Evolutionary conservation across 2,113 vertebrate species (phyloP), one percentile per base, ranked within the genome.

Genomic region (Gopherus flavomarginatus): DNA sequence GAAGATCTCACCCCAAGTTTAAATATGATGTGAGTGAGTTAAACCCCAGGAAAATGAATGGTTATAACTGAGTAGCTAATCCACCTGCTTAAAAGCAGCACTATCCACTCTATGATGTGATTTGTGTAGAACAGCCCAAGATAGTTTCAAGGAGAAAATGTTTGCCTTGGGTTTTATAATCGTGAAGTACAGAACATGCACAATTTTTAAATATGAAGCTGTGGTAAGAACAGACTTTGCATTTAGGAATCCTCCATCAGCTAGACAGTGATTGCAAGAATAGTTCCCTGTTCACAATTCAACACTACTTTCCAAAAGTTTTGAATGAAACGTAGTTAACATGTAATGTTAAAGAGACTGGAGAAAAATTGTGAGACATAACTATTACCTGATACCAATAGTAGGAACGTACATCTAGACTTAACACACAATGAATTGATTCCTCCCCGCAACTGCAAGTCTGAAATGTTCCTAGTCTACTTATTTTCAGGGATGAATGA

Each of bases 201-300:
- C 81, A 57, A 88, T 93, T 95, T 89, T 94, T 97, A 96, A 92
- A 96, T 93, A 94, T 77, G 57, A 83, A 89, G 91, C 82, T 83
- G 54, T 81, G 85, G 54, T 31, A 62, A 84, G 81, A 86, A 89
- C 56, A 95, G 83, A 62, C 44, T 89, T n/a, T 72, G 57, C 92
- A 81, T 57, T 83, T 85, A 90, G 93, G 93, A 95, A 92, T 95
- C 92, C 93, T 94, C 84, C 44, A 85, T 57, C 0, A 6, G 81
- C 81, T 44, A 3, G 57, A 72, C 90, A 54, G 92, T 1, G 1
- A 75, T 83, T 62, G 69, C 59, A 65, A 69, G 94, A 94, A 79
- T 89, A 26, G 29, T 31, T 93, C 29, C 0, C 27, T 31, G 72
- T 87, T 94, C 77, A 42, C 81, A 52, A 79, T 81, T 93, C 81